Conservation (phyloP, 2,113 vertebrate genomes). For the Pungitius pungitius region DNA sequence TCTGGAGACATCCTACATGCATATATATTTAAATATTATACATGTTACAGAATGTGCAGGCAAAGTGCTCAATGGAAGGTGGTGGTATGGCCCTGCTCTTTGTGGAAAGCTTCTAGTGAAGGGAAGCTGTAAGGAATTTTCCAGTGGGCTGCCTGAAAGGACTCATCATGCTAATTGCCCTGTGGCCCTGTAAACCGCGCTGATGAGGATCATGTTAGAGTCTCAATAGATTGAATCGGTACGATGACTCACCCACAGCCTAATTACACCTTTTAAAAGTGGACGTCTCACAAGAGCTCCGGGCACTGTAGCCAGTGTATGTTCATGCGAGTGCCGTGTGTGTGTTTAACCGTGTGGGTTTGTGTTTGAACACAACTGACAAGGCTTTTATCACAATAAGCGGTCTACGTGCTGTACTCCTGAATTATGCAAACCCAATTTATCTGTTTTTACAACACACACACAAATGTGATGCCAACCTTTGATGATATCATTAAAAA, state of each 20-base stretch:
- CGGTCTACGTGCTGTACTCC: conserved; percentile 72
- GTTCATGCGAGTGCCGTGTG: conserved; percentile 8
- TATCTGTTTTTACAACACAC: conserved; percentile 43
- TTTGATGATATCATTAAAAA: conserved; percentile 30
- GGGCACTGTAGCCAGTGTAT: conserved; percentile 24
- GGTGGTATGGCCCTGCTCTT: background rate
- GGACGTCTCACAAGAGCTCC: conserved; percentile 39
- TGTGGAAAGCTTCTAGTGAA: background rate
- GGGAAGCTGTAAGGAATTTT: background rate
- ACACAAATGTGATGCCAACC: background rate
- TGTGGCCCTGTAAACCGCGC: background rate
- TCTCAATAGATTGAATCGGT: conserved; percentile 34
- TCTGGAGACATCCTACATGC: background rate
- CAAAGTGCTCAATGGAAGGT: background rate
- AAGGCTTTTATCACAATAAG: conserved; percentile 71
- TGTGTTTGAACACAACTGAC: conserved; percentile 47
- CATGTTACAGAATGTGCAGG: background rate
- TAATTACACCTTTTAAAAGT: conserved; percentile 48
- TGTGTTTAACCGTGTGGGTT: conserved; percentile 16
- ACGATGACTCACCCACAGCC: conserved; percentile 43
- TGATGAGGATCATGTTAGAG: conserved; percentile 32
- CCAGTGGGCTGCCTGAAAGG: background rate
- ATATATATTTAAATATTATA: background rate
- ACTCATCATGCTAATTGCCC: conserved; percentile 6
- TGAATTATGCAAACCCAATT: conserved; percentile 82